phyloP scores from a whole-genome alignment of 2,113 vertebrate genomes.

The Misgurnus mizolepis region DNA sequence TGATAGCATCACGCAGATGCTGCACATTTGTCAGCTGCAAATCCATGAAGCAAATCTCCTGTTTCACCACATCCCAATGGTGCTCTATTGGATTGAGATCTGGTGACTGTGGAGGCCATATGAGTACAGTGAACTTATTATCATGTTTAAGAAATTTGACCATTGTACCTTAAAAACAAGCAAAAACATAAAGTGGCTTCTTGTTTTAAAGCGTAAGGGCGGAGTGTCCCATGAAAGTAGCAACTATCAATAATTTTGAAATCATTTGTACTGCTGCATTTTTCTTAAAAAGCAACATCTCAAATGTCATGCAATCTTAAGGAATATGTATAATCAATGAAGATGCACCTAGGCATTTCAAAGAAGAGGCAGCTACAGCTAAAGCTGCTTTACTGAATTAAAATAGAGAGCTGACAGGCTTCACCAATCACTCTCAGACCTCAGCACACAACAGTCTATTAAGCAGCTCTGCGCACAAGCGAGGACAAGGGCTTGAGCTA shows the following conservation, averaged over 20 bases:
- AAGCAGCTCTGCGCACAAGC: constrained; percentile 16
- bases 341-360: constrained; percentile 26
- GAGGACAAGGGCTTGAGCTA: not conserved
- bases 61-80: too few species aligned
- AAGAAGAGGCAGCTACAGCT: not conserved
- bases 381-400: constrained; percentile 47
- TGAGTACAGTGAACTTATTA: too few species aligned
- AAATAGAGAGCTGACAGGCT: constrained; percentile 45
- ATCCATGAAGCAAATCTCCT: too few species aligned
- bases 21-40: too few species aligned
- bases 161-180: not conserved
- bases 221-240: not conserved
- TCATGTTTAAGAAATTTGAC: too few species aligned
- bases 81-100: too few species aligned
- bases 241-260: not conserved
- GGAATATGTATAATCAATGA: constrained; percentile 25
- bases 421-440: constrained; percentile 20
- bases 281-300: not conserved
- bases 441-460: constrained; percentile 27
- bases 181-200: not conserved
- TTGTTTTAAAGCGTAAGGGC: not conserved
- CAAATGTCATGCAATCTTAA: not conserved
- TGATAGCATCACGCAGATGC: too few species aligned
- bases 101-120: too few species aligned
- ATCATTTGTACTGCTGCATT: not conserved